Evolutionary conservation across 2,888 invertebrate genomes (phyloP).

Genomic region (Cotesia congregata): DNA sequence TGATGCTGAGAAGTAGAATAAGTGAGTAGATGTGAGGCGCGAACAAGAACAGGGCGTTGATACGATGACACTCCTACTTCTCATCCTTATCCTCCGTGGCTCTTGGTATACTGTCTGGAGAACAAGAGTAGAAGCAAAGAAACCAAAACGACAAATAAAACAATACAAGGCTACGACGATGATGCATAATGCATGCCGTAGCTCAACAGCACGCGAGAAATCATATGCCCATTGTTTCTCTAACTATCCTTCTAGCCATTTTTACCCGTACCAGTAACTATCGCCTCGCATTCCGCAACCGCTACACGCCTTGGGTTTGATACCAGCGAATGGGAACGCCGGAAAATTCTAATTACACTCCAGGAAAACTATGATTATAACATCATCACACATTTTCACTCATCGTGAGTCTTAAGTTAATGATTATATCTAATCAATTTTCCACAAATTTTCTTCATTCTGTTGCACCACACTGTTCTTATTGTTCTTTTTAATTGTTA

Average conservation of each 20-base stretch:
- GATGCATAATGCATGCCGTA: conserved; percentile 61
- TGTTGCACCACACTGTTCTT: too few species aligned
- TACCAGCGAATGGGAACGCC: conserved; percentile 9
- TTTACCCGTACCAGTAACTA: neutral
- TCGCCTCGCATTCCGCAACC: neutral
- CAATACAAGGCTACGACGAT: conserved; percentile 47
- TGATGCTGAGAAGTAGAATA: conserved; percentile 26
- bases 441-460: too few species aligned
- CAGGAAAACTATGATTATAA: too few species aligned
- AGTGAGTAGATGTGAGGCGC: conserved; percentile 51
- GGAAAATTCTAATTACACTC: conserved; percentile 1
- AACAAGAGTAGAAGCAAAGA: conserved; percentile 52
- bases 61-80: conserved; percentile 62
- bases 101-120: neutral
- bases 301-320: neutral
- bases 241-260: conserved; percentile 16
- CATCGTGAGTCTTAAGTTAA: neutral
- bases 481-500: too few species aligned
- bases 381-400: neutral
- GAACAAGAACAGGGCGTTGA: conserved; percentile 62
- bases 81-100: conserved; percentile 18
- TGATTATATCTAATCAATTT: too few species aligned
- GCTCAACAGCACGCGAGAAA: conserved; percentile 40
- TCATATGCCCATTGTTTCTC: conserved; percentile 29
- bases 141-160: conserved; percentile 52